These are phyloP conservation scores for Saccopteryx leptura DNA, from an alignment of 2,113 vertebrate species.

Conservation along the genomic window DNA sequence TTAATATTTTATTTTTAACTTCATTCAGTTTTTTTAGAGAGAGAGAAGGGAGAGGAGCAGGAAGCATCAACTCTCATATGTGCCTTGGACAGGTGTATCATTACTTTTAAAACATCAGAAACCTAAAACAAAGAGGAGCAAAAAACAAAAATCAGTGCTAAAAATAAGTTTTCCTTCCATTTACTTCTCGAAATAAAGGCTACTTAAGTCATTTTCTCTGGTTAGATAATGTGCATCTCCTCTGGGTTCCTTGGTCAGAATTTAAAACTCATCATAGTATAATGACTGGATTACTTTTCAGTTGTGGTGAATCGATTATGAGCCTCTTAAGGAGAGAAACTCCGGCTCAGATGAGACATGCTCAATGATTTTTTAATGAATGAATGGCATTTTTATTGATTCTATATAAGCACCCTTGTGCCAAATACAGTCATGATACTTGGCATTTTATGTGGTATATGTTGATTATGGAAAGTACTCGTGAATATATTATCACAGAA, in stretches of 20 bases:
- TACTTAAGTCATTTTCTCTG: not conserved
- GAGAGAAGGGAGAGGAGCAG: too few relatives aligned
- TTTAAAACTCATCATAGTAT: conserved; percentile 13
- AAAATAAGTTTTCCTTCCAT: conserved; percentile 46
- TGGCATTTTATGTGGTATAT: not conserved
- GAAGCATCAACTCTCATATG: too few relatives aligned
- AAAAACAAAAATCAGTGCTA: not conserved
- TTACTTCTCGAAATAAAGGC: not conserved
- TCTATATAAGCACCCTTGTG: not conserved
- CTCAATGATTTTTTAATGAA: not conserved
- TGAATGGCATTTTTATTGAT: conserved; percentile 21
- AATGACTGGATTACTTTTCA: not conserved
- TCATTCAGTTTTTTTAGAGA: too few relatives aligned
- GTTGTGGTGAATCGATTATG: not conserved
- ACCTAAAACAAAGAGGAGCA: conserved; percentile 34
- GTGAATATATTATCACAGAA: not conserved
- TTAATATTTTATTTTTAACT: too few relatives aligned
- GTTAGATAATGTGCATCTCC: not conserved
- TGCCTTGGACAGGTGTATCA: not conserved
- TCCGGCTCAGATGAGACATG: not conserved
- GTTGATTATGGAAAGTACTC: not conserved
- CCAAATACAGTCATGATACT: not conserved
- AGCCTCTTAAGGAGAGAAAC: not conserved
- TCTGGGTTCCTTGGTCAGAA: not conserved
- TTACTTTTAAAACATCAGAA: not conserved